Base-by-base conservation (phyloP, 2,888 invertebrate species). In the Sturmia bella region DNA sequence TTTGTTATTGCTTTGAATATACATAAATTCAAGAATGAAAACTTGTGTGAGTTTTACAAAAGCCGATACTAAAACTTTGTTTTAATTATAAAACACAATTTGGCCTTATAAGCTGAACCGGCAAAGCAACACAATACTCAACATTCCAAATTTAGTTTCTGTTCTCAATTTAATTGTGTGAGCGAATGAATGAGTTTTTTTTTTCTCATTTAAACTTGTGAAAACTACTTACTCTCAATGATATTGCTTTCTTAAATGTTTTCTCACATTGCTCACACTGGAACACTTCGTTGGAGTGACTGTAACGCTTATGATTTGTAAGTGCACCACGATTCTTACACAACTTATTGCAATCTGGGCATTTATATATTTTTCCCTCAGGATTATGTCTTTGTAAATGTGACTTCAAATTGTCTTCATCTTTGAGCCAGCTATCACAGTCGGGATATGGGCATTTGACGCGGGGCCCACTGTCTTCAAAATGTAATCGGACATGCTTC, bases 311-410 rank as follows among this genome's bases (percentile, higher is more conserved):
- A 73, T 91, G 91, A 70, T 89, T 90, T 1, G 89, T 84, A 80
- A 91, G 84, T n/a, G 91, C 90, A 57, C 89, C 89, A 13, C 88
- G 88, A 69, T 90, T 90, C 15, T 90, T 89, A 6, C 89, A 88
- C 6, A 88, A 84, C 80, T 91, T 91, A 39, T 88, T 89, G 59
- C 91, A 91, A 3, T 88, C 84, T 24, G 84, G 86, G 83, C 91
- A 91, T 11, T 87, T 86, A 80, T 90, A 87, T 13, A 86, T 79
- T 74, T 85, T 87, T 0, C 87, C 87, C 21, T 85, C 85, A 15
- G 87, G 88, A 43, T 87, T 87, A 76, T 90, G 90, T 0, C 89
- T 87, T 0, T 86, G 85, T 64, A 89, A 85, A 80, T 90, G 90
- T 68, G 89, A 89, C 77, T 88, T 88, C 6, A 90, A 69, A 24